These are phyloP conservation scores for Xiphorhynchus elegans DNA, from an alignment of 2,113 vertebrate genomes.

Conservation along the genomic window DNA sequence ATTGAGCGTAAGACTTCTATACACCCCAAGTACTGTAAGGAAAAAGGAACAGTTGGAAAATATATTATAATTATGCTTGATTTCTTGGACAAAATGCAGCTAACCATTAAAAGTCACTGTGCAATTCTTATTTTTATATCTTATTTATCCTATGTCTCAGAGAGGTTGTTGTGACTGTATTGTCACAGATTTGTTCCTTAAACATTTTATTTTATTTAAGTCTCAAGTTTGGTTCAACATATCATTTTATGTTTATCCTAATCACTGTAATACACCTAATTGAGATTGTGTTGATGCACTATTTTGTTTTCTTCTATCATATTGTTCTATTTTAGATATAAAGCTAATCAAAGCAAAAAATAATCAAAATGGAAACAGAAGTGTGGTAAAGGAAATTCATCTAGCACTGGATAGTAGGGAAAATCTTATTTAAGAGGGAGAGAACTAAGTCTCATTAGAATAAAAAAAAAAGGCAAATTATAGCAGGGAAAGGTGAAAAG, in stretches of 20 bases:
- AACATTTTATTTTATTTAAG: neutral
- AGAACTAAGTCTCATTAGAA: neutral
- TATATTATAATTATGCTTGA: neutral
- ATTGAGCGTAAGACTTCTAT: constrained; percentile 85
- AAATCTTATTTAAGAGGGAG: neutral
- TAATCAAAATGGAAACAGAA: neutral
- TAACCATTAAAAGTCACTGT: neutral
- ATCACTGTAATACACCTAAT: neutral
- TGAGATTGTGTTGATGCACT: neutral
- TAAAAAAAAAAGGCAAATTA: neutral
- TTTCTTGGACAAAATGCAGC: neutral
- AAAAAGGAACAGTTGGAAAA: constrained; percentile 56
- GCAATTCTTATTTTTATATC: neutral
- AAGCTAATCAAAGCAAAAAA: neutral
- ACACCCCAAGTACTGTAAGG: constrained; percentile 82
- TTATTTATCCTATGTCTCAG: neutral
- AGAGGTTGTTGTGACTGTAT: neutral
- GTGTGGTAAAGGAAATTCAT: neutral
- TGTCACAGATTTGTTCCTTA: neutral
- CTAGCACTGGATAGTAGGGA: neutral
- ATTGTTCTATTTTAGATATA: neutral
- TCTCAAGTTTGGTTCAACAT: neutral
- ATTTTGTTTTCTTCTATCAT: neutral
- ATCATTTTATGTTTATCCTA: neutral
- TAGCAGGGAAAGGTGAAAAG: neutral